These are phyloP conservation scores for Leucophenga varia DNA, from an alignment of 1,140 invertebrate species.

Conservation along the genomic window DNA sequence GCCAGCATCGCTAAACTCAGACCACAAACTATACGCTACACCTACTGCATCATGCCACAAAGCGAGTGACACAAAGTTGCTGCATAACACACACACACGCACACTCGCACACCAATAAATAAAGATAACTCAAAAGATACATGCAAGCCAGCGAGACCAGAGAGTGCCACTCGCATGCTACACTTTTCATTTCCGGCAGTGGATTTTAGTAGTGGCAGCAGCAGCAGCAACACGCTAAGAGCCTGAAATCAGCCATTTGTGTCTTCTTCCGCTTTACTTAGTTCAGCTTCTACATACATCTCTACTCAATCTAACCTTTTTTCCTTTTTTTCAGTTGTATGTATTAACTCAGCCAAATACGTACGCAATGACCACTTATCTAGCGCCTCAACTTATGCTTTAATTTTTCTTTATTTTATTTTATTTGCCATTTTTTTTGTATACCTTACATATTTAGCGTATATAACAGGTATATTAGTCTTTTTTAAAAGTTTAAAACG, in stretches of 20 bases:
- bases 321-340: background rate
- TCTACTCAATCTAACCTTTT: background rate
- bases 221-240: background rate
- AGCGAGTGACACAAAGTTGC: too few relatives aligned
- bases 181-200: conserved; percentile 46
- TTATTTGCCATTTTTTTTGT: conserved; percentile 1
- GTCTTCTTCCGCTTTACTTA: background rate
- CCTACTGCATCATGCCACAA: too few relatives aligned
- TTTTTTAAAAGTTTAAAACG: too few relatives aligned
- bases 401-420: conserved; percentile 16
- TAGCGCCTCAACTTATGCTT: conserved; percentile 45
- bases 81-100: conserved; percentile 7
- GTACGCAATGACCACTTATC: conserved; percentile 33
- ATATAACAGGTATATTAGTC: too few relatives aligned
- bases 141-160: conserved; percentile 20
- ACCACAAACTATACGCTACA: too few relatives aligned
- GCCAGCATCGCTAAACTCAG: too few relatives aligned
- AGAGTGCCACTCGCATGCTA: conserved; percentile 17
- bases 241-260: too few relatives aligned
- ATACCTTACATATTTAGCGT: too few relatives aligned
- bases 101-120: too few relatives aligned
- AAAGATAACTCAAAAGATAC: conserved; percentile 32
- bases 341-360: background rate
- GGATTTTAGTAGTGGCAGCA: conserved; percentile 25
- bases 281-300: background rate